Evolutionary conservation across 2,797 vertebrate species (phyloP).

Genomic region (Rallus crepitans): DNA sequence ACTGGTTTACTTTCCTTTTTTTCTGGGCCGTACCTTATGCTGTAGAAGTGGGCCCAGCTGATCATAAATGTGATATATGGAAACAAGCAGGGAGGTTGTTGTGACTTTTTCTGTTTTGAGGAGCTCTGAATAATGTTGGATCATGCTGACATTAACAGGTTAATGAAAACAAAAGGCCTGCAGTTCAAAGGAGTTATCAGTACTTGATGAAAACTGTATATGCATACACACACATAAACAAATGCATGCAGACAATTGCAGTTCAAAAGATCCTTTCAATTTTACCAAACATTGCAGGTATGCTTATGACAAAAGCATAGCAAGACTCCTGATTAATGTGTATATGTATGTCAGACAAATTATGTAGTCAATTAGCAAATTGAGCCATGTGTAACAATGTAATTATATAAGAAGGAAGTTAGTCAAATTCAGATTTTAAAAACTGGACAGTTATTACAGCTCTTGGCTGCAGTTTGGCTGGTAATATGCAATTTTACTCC

Average conservation of each 20-base stretch:
- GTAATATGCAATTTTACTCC: slow-evolving; percentile 21
- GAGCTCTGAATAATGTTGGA: neutral
- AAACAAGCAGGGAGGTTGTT: neutral
- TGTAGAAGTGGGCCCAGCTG: rapidly evolving
- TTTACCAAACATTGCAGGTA: neutral
- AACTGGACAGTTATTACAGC: neutral
- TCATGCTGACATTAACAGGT: neutral
- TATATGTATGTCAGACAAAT: neutral
- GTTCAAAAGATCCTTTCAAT: neutral
- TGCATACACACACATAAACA: neutral
- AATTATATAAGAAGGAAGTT: slow-evolving; percentile 59
- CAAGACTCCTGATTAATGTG: neutral
- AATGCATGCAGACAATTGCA: neutral
- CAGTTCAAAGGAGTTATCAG: neutral
- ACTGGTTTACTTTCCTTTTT: neutral
- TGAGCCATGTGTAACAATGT: slow-evolving; percentile 31
- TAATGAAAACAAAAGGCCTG: neutral
- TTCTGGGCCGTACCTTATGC: neutral
- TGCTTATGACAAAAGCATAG: neutral
- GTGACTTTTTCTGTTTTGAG: neutral
- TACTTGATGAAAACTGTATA: neutral
- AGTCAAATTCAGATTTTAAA: slow-evolving; percentile 40
- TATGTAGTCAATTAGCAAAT: slow-evolving; percentile 55
- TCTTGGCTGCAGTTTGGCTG: slow-evolving; percentile 21
- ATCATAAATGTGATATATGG: neutral